Base-by-base conservation (phyloP, 2,797 vertebrate species). In the Lerista edwardsae region DNA sequence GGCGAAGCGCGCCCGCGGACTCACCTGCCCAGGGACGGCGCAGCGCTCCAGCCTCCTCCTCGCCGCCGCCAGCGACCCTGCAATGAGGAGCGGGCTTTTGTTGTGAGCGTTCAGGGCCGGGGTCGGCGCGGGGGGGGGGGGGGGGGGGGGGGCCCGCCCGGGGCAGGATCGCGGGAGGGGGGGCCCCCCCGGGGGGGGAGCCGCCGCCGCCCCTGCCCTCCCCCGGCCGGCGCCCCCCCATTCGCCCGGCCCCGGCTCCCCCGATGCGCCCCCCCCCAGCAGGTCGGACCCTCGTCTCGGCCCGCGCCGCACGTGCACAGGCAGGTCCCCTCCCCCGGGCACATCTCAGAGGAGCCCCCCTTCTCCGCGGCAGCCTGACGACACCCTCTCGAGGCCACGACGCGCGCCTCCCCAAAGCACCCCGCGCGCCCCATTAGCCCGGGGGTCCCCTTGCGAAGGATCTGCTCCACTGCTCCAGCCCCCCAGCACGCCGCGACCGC, bases 81-180 rank as follows among this genome's bases (percentile, higher is more conserved):
- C 87, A 83, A 82, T 79, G 73, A 76, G 12, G 59, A 79, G 84
- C 11, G 6, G 71, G 91, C 92, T 92, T 91, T 91, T 71, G 93
- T 93, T 88, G 91, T 7, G 34, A 27, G 47, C 27, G 27, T 12
- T 25, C 59, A 34, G 80, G 74, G 51, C 19, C 57, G 5, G 39
- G 57, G 75, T 57, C 11, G 9, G 29, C 80, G 73, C 31, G 61
- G 62, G 82, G 79, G 88, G 87, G 86, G 80, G 87, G 86, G 79
- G 75, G 17, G 31, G 36, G 29, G 61, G 84, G 67, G 73, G 89
- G 5, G 76, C 81, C 17, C 73, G 73, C 19, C 79, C 84, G 76
- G 82, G 86, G 90, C 87, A 88, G 90, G 92, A 89, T 89, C 75
- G 68, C 89, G 34, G n/a, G 83, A 92, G 83, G 75, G 31, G 76